phyloP scores from a whole-genome alignment of 1,140 invertebrate species.

The Bombus terrestris region DNA sequence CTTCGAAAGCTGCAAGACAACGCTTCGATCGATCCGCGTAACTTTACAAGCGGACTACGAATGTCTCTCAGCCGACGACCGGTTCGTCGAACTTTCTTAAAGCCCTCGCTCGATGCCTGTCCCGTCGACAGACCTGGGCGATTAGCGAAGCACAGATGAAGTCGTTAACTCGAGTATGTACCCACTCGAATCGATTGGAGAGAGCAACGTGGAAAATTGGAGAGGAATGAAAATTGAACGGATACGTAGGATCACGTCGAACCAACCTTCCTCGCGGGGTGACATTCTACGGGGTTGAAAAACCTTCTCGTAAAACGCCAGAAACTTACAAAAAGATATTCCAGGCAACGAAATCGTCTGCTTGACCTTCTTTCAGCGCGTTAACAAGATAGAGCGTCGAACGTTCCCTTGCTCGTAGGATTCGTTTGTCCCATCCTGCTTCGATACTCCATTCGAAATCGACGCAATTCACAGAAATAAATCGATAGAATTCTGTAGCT shows the following conservation, averaged over 20 bases:
- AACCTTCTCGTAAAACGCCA: background rate
- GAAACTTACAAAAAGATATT: background rate
- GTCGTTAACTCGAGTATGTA: conserved; percentile 78
- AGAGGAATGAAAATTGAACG: conserved; percentile 70
- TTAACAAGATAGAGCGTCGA: background rate
- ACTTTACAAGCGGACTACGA: background rate
- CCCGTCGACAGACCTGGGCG: conserved; percentile 11
- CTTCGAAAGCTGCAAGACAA: conserved; percentile 57
- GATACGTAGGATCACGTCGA: conserved; percentile 50
- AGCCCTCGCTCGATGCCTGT: background rate
- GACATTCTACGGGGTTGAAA: background rate
- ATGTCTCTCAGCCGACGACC: background rate
- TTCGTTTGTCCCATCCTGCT: background rate
- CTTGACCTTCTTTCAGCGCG: background rate
- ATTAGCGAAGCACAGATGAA: conserved; percentile 65
- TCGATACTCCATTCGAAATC: background rate
- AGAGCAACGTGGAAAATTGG: conserved; percentile 67
- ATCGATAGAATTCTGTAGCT: conserved; percentile 3
- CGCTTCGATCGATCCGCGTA: conserved; percentile 6
- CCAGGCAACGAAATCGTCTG: background rate
- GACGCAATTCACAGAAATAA: background rate
- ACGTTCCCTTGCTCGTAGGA: background rate
- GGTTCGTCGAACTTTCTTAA: conserved; percentile 27
- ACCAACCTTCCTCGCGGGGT: background rate
- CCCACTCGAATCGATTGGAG: conserved; percentile 68